Conservation (phyloP, 1,140 invertebrate species). For the Bombus picipes region DNA sequence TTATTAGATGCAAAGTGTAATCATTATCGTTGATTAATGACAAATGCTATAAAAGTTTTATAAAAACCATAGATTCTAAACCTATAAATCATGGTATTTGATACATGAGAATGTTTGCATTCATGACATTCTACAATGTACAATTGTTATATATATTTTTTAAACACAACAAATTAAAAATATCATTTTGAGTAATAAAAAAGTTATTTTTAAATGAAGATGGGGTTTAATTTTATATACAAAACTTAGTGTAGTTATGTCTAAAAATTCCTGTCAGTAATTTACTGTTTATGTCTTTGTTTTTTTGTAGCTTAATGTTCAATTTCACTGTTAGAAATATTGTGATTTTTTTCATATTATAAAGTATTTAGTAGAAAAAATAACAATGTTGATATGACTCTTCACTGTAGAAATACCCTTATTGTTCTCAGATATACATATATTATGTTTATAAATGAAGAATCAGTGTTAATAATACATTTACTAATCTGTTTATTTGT, state of each 20-base stretch:
- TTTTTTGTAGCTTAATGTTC: neutral
- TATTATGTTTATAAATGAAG: conserved; percentile 11
- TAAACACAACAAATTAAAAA: neutral
- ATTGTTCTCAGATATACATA: conserved; percentile 23
- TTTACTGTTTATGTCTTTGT: conserved; percentile 6
- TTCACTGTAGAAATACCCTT: conserved; percentile 36
- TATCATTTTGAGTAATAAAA: conserved; percentile 6
- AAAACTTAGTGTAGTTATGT: neutral
- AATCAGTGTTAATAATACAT: neutral
- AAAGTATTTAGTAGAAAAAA: neutral
- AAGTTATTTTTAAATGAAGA: neutral
- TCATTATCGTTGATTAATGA: neutral
- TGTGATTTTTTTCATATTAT: neutral
- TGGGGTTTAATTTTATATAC: neutral
- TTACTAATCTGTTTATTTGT: neutral
- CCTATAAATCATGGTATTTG: neutral
- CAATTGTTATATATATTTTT: conserved; percentile 17
- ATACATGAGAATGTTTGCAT: conserved; percentile 4
- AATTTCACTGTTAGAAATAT: neutral
- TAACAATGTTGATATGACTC: neutral
- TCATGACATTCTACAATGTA: neutral
- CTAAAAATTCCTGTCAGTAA: neutral
- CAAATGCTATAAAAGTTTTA: neutral
- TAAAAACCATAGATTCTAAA: neutral
- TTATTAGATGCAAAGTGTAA: neutral